These are phyloP conservation scores for Trichoplusia ni DNA, from an alignment of 1,140 invertebrate species.

Conservation along the genomic window DNA sequence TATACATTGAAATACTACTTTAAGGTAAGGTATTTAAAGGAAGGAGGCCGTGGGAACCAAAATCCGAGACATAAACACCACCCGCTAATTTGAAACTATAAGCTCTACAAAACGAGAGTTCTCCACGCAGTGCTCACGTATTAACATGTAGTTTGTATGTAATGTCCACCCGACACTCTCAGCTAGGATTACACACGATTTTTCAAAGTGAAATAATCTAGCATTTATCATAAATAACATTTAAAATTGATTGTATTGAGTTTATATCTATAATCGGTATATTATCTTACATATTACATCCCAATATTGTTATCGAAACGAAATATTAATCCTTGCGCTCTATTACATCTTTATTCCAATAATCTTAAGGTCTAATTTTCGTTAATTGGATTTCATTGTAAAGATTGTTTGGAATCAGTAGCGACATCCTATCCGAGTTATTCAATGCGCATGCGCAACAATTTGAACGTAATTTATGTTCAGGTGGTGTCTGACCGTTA, in stretches of 20 bases:
- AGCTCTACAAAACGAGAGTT: background rate
- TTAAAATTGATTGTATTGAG: slow-evolving; percentile 30
- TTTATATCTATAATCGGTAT: slow-evolving; percentile 31
- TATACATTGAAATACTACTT: too few relatives aligned
- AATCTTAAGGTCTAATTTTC: background rate
- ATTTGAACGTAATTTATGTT: slow-evolving; percentile 60
- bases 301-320: slow-evolving; percentile 28
- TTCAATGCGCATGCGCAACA: slow-evolving; percentile 45
- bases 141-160: slow-evolving; percentile 22
- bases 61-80: background rate
- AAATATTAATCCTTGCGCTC: background rate
- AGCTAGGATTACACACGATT: slow-evolving; percentile 15
- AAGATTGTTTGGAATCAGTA: slow-evolving; percentile 43
- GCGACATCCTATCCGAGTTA: slow-evolving; percentile 51
- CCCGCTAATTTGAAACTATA: slow-evolving; percentile 5
- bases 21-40: too few relatives aligned
- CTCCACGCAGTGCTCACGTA: background rate
- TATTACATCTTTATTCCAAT: background rate
- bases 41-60: background rate
- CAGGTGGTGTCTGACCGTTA: slow-evolving; percentile 46
- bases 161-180: slow-evolving; percentile 2
- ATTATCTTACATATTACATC: slow-evolving; percentile 29
- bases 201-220: slow-evolving; percentile 27
- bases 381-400: background rate
- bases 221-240: slow-evolving; percentile 27